Percentiles rank a stretch among this genome's conserved stretches.
Evolutionary conservation across 2,888 invertebrate species (phyloP).

Genomic region (Dexiosoma caninum): DNA sequence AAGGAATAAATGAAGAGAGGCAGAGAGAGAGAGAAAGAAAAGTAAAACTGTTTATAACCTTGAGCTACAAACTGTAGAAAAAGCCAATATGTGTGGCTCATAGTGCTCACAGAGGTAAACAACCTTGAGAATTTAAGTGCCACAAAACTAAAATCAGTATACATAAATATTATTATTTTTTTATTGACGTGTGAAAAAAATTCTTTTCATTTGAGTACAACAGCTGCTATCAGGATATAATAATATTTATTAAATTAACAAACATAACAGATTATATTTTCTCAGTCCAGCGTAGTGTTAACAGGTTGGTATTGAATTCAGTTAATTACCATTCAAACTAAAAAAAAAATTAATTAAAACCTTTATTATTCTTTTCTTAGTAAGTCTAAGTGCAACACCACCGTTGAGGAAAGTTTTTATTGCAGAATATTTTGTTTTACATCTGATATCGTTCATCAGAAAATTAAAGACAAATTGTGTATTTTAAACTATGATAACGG

Average conservation of each 20-base stretch:
- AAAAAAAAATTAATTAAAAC: no score
- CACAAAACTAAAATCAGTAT: not conserved
- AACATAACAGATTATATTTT: no score
- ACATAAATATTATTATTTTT: not conserved
- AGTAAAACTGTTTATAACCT: constrained; percentile 10
- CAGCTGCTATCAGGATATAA: no score
- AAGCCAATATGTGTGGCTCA: not conserved
- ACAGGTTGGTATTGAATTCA: constrained; percentile 5
- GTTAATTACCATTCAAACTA: not conserved
- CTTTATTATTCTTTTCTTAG: not conserved
- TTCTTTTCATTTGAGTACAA: not conserved
- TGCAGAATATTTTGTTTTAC: not conserved
- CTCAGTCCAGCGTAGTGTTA: not conserved
- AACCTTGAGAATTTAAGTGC: constrained; percentile 4
- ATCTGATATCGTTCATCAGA: not conserved
- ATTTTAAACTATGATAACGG: constrained; percentile 36
- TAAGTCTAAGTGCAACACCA: not conserved
- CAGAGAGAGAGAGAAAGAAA: no score
- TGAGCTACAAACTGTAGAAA: constrained; percentile 1
- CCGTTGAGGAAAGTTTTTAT: no score
- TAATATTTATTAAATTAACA: no score
- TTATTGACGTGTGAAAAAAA: not conserved
- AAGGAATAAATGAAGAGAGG: not conserved
- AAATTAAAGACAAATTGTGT: constrained; percentile 38
- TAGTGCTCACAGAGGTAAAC: not conserved